Evolutionary conservation across 2,113 vertebrate species (phyloP).

Genomic region (Antennarius striatus): DNA sequence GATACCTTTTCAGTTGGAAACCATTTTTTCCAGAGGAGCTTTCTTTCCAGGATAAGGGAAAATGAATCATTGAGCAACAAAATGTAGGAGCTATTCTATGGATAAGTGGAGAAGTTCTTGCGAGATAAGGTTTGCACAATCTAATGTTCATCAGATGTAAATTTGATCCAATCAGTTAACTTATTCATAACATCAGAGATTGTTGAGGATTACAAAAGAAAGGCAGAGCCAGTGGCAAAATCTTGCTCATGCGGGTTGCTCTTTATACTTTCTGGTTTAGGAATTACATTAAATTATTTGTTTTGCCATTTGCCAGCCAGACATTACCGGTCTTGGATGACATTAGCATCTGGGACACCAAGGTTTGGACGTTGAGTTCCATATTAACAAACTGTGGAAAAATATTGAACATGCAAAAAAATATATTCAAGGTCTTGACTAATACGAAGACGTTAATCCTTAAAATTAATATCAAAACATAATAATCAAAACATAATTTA

Average conservation of each 20-base stretch:
- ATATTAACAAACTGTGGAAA: too few relatives aligned
- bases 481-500: too few relatives aligned
- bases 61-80: not conserved
- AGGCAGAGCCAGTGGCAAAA: too few relatives aligned
- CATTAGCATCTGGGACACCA: too few relatives aligned
- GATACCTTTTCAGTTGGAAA: conserved; percentile 7
- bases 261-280: not conserved
- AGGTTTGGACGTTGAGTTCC: too few relatives aligned
- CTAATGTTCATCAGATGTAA: not conserved
- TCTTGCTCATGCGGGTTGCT: not conserved
- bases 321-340: too few relatives aligned
- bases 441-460: too few relatives aligned
- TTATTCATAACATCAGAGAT: not conserved
- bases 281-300: too few relatives aligned
- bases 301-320: too few relatives aligned
- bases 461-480: too few relatives aligned
- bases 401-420: too few relatives aligned
- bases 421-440: too few relatives aligned
- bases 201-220: not conserved
- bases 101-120: conserved; percentile 17
- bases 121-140: not conserved
- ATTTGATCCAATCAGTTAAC: not conserved
- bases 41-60: not conserved
- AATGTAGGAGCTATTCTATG: not conserved
- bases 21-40: not conserved